Evolutionary conservation across 2,113 vertebrate genomes (phyloP).

Genomic region (Zonotrichia leucophrys): DNA sequence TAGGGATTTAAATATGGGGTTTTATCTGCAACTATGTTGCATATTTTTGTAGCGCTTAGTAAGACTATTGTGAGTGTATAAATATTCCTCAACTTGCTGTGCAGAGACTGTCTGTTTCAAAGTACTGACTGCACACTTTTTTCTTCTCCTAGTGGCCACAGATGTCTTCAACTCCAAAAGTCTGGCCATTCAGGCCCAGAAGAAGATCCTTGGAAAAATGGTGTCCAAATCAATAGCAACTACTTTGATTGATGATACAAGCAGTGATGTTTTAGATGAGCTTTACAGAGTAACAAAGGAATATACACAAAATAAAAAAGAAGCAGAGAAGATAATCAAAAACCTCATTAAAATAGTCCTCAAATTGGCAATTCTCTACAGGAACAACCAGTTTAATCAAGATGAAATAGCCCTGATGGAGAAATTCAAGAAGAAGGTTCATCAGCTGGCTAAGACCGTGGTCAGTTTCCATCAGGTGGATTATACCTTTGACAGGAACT

Average conservation of each 20-base stretch:
- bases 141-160: constrained; percentile 70
- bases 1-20: not conserved
- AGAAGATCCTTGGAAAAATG: constrained; percentile 89
- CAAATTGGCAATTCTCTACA: constrained; percentile 84
- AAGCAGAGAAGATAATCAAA: constrained; percentile 85
- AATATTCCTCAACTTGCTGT: not conserved
- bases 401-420: constrained; percentile 83
- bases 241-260: constrained; percentile 86
- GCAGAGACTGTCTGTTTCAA: not conserved
- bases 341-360: constrained; percentile 87
- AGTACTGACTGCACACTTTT: not conserved
- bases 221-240: constrained; percentile 85
- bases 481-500: constrained; percentile 84
- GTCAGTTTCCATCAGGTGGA: constrained; percentile 89
- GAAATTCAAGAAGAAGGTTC: constrained; percentile 88
- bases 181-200: constrained; percentile 87
- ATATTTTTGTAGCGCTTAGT: not conserved
- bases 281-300: constrained; percentile 84
- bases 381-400: constrained; percentile 84
- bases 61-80: not conserved
- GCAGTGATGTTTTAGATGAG: constrained; percentile 86
- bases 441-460: constrained; percentile 84
- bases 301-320: constrained; percentile 82
- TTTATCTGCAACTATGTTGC: rapidly evolving
- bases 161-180: constrained; percentile 87